phyloP scores from a whole-genome alignment of 2,797 vertebrate species.

The Phataginus tricuspis region DNA sequence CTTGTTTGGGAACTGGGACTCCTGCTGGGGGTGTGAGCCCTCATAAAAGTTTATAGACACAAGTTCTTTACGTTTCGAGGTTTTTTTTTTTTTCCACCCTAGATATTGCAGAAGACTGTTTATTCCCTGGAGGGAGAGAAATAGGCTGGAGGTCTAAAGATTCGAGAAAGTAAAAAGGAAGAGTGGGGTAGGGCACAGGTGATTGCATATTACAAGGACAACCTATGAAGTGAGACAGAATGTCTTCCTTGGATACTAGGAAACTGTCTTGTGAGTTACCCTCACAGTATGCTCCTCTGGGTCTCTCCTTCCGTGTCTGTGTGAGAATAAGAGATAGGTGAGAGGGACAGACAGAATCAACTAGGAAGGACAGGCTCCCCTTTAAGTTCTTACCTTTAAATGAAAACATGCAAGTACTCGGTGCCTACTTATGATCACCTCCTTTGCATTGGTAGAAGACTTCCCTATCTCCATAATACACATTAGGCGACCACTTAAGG shows the following conservation, averaged over 20 bases:
- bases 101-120: not conserved
- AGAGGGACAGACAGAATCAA: not conserved
- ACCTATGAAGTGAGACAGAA: not conserved
- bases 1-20: not conserved
- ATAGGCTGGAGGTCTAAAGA: not conserved
- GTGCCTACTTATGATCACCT: not conserved
- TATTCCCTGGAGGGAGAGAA: not conserved
- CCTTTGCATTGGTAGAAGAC: not conserved
- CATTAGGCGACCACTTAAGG: not conserved
- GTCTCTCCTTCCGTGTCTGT: not conserved
- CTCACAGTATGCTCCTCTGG: not conserved
- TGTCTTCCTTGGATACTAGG: not conserved
- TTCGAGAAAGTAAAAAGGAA: not conserved
- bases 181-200: not conserved
- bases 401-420: not conserved
- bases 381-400: not conserved
- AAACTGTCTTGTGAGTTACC: not conserved
- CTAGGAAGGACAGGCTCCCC: rapidly evolving
- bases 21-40: not conserved
- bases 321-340: not conserved
- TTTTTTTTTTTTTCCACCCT: not conserved
- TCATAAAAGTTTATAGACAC: not conserved
- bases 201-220: not conserved
- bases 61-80: not conserved
- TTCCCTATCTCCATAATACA: not conserved